Conservation (phyloP, 2,888 invertebrate species). For the Drosophila anomelani region DNA sequence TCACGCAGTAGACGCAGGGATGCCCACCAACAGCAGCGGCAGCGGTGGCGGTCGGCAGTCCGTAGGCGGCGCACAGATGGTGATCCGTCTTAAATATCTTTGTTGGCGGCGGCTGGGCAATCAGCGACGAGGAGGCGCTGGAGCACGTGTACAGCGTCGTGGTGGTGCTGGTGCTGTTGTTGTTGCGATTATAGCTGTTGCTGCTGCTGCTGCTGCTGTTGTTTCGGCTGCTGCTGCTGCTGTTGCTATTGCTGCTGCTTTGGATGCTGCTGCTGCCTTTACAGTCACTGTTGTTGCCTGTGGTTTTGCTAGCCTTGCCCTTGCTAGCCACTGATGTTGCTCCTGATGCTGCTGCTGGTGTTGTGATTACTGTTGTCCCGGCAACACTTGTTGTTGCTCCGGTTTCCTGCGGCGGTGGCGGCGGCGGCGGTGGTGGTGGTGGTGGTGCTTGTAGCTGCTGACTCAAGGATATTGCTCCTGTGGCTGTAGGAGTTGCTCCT, state of each 20-base stretch:
- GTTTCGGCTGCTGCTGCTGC: slow-evolving; percentile 19
- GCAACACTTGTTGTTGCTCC: slow-evolving; percentile 30
- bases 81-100: slow-evolving; percentile 84
- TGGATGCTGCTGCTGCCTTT: slow-evolving; percentile 23
- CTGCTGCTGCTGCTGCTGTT: slow-evolving; percentile 31
- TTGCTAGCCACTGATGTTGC: slow-evolving; percentile 31
- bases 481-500: slow-evolving; percentile 26
- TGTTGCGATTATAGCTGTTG: slow-evolving; percentile 36
- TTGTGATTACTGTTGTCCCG: slow-evolving; percentile 34
- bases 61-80: slow-evolving; percentile 81
- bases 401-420: slow-evolving; percentile 24
- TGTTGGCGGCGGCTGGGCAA: slow-evolving; percentile 83
- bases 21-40: slow-evolving; percentile 82
- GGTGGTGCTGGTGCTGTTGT: slow-evolving; percentile 50
- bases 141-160: slow-evolving; percentile 80
- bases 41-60: slow-evolving; percentile 81
- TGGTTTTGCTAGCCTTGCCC: slow-evolving; percentile 21
- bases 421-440: slow-evolving; percentile 31
- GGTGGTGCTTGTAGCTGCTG: slow-evolving; percentile 43
- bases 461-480: slow-evolving; percentile 64
- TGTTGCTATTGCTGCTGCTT: slow-evolving; percentile 3
- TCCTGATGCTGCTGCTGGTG: slow-evolving; percentile 29
- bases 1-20: slow-evolving; percentile 84
- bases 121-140: slow-evolving; percentile 78
- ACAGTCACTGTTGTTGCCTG: slow-evolving; percentile 31